phyloP scores from a whole-genome alignment of 2,797 vertebrate genomes.

The Sebastes taczanowskii region DNA sequence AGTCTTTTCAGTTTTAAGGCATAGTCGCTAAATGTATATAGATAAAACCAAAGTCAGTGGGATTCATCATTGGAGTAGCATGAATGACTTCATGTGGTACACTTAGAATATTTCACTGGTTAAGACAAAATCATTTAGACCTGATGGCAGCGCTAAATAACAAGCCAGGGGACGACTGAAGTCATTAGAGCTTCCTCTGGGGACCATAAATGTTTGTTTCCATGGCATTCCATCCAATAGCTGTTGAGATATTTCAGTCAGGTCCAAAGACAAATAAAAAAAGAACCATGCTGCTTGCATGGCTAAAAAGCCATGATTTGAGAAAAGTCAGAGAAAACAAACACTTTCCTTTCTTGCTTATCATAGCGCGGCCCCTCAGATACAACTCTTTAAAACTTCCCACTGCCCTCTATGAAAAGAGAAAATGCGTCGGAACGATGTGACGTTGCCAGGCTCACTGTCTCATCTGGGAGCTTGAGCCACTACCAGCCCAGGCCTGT shows the following conservation, averaged over 20 bases:
- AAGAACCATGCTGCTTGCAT: background rate
- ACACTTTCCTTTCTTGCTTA: background rate
- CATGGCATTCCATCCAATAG: background rate
- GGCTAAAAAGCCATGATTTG: background rate
- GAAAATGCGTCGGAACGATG: background rate
- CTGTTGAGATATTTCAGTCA: background rate
- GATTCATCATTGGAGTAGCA: background rate
- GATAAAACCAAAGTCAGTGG: background rate
- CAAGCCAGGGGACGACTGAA: background rate
- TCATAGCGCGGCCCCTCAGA: background rate
- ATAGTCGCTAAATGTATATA: no score
- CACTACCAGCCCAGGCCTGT: constrained; percentile 53
- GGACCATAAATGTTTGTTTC: background rate
- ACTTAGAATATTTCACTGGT: background rate
- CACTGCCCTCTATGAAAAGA: background rate
- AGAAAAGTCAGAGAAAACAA: background rate
- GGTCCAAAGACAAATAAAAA: background rate
- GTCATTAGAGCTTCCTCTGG: background rate
- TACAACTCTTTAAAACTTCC: background rate
- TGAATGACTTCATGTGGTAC: background rate
- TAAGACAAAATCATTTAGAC: background rate
- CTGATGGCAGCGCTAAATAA: background rate
- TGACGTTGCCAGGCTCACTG: background rate
- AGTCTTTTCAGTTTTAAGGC: no score
- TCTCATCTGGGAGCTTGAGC: constrained; percentile 32